Evolutionary conservation across 1,140 invertebrate genomes (phyloP), one percentile per base, ranked within the genome.

Genomic region (Planococcus citri): DNA sequence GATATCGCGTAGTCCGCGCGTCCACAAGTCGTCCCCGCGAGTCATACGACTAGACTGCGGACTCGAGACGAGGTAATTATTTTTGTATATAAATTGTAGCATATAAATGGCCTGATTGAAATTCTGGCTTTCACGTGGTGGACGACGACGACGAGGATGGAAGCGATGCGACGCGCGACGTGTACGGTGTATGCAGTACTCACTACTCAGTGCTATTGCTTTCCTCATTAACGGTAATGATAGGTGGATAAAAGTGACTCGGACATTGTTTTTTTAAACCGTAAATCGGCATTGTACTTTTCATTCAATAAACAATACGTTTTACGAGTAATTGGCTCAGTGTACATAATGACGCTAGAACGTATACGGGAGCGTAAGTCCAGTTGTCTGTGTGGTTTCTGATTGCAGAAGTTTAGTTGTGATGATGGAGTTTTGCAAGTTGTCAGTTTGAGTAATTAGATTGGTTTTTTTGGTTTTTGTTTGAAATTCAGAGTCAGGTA

Each of bases 151-250:
- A n/a, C n/a, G n/a, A n/a, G n/a, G n/a, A n/a, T n/a, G n/a, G n/a
- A n/a, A n/a, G n/a, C n/a, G n/a, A n/a, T n/a, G n/a, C n/a, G n/a
- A n/a, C n/a, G n/a, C n/a, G n/a, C n/a, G n/a, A n/a, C n/a, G n/a
- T n/a, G n/a, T n/a, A n/a, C n/a, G n/a, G n/a, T n/a, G n/a, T n/a
- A n/a, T n/a, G n/a, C n/a, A n/a, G n/a, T n/a, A n/a, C n/a, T n/a
- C n/a, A n/a, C n/a, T n/a, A n/a, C 41, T n/a, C n/a, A n/a, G n/a
- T n/a, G n/a, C n/a, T n/a, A 51, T 51, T 33, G 29, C 29, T 51
- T 51, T 51, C 41, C 41, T 51, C 41, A 51, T 51, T 51, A 51
- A 51, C 41, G 41, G 41, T 51, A 51, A 51, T 51, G 41, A 51
- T 51, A 51, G n/a, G 41, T 51, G 41, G 12, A 51, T 51, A 51